A percentile compares a stretch with the other conserved stretches of the same genome.
Conservation (phyloP, 1,140 invertebrate genomes). For the Amyelois transitella region DNA sequence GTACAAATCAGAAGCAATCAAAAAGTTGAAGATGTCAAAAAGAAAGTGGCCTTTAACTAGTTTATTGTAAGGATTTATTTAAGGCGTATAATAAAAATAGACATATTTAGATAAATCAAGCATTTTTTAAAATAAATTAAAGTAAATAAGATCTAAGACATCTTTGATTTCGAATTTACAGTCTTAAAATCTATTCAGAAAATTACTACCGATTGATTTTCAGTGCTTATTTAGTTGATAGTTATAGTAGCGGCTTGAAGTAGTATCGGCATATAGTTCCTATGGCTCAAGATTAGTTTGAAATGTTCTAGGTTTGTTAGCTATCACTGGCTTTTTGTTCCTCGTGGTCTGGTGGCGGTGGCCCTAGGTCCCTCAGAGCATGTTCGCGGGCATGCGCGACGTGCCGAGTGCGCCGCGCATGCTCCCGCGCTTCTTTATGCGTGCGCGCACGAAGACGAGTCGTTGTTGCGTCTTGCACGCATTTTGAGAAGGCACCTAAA, state of each 20-base stretch:
- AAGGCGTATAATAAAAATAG: too few relatives aligned
- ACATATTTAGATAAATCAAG: background rate
- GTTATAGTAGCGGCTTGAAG: too few relatives aligned
- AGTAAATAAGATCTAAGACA: background rate
- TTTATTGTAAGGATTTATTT: background rate
- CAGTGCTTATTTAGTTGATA: too few relatives aligned
- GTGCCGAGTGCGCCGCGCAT: conserved; percentile 33
- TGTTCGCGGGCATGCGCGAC: conserved; percentile 41
- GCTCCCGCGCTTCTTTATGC: conserved; percentile 34
- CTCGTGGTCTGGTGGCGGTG: conserved; percentile 1
- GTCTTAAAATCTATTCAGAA: too few relatives aligned
- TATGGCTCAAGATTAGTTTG: too few relatives aligned
- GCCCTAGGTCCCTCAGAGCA: conserved; percentile 30
- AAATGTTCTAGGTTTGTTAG: background rate
- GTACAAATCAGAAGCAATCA: conserved; percentile 23
- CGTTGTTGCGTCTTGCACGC: conserved; percentile 37
- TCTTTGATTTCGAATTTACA: too few relatives aligned
- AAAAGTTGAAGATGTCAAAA: conserved; percentile 42
- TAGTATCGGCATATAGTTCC: too few relatives aligned
- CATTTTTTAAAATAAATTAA: background rate
- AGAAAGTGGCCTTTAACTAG: conserved; percentile 58
- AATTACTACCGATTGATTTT: too few relatives aligned
- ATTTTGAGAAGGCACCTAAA: conserved; percentile 39
- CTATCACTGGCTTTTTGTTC: background rate
- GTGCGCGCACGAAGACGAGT: conserved; percentile 33